These are phyloP conservation scores for Antechinus stuartii DNA, from an alignment of 2,113 vertebrate species.

Conservation along the genomic window DNA sequence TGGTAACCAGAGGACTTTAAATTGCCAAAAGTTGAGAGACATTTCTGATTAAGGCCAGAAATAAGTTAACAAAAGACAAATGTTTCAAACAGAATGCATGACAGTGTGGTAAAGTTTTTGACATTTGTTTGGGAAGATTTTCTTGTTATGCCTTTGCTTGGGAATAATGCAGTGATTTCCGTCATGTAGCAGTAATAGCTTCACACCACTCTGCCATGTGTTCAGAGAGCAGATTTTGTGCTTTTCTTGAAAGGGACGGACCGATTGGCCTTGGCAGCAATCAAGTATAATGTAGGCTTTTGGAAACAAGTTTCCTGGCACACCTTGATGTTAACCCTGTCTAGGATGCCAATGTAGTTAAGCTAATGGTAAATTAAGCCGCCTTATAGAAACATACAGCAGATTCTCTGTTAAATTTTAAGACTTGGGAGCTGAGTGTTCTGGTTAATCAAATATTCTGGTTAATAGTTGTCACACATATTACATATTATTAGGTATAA, in stretches of 20 bases:
- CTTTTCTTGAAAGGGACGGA: conserved; percentile 65
- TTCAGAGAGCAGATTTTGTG: conserved; percentile 57
- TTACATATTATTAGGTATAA: conserved; percentile 19
- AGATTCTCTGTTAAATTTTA: not conserved
- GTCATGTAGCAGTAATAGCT: conserved; percentile 58
- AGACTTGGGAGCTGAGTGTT: conserved; percentile 28
- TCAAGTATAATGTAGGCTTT: conserved; percentile 17
- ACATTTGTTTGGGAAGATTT: conserved; percentile 76
- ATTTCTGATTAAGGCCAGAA: conserved; percentile 62
- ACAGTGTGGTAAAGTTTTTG: conserved; percentile 70
- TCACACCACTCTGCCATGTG: conserved; percentile 44
- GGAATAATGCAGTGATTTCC: conserved; percentile 63
- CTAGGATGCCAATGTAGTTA: not conserved
- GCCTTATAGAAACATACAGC: not conserved
- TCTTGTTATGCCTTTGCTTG: conserved; percentile 64
- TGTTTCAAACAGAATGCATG: conserved; percentile 47
- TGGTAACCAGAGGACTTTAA: conserved; percentile 62
- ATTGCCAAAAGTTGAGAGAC: conserved; percentile 74
- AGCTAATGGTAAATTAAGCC: not conserved
- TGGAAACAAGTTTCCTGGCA: conserved; percentile 47
- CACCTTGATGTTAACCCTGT: conserved; percentile 14
- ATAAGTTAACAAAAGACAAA: conserved; percentile 73
- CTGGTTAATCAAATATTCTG: conserved; percentile 9
- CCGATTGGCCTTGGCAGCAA: conserved; percentile 30
- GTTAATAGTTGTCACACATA: conserved; percentile 40